Evolutionary conservation across 2,113 vertebrate genomes (phyloP).

Genomic region (Australoheros scitulus): DNA sequence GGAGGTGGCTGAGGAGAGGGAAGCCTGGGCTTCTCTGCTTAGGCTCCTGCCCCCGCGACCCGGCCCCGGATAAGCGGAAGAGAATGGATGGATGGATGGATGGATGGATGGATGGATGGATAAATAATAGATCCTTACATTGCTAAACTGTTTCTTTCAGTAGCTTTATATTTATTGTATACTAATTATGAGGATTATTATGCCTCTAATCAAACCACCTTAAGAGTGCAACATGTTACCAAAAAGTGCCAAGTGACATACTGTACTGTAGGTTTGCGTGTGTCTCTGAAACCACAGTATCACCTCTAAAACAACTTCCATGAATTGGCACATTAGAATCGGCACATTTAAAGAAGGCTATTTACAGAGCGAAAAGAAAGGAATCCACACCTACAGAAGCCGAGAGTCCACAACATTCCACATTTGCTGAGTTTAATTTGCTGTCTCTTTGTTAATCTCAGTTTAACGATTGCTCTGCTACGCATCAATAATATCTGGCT

Average conservation of each 20-base stretch:
- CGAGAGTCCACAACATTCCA: slow-evolving; percentile 4
- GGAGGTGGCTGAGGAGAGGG: too few relatives aligned
- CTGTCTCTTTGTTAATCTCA: slow-evolving; percentile 27
- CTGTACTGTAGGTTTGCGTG: neutral
- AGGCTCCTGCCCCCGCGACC: too few relatives aligned
- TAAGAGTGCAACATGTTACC: too few relatives aligned
- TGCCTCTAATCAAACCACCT: neutral
- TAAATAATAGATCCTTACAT: neutral
- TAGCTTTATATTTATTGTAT: neutral
- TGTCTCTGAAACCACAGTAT: neutral
- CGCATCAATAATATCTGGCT: slow-evolving; percentile 45
- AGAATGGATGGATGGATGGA: too few relatives aligned
- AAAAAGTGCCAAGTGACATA: neutral
- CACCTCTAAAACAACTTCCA: neutral
- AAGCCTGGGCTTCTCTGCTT: too few relatives aligned
- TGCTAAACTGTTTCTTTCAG: neutral
- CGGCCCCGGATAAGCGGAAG: too few relatives aligned
- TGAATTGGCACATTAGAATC: neutral
- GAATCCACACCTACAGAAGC: neutral
- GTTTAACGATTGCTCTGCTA: slow-evolving; percentile 23
- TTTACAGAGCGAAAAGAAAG: neutral
- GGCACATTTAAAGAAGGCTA: neutral
- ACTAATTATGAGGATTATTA: neutral
- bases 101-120: too few relatives aligned
- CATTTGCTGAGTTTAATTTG: neutral